Conservation (phyloP, 2,797 vertebrate genomes). For the Vultur gryphus region DNA sequence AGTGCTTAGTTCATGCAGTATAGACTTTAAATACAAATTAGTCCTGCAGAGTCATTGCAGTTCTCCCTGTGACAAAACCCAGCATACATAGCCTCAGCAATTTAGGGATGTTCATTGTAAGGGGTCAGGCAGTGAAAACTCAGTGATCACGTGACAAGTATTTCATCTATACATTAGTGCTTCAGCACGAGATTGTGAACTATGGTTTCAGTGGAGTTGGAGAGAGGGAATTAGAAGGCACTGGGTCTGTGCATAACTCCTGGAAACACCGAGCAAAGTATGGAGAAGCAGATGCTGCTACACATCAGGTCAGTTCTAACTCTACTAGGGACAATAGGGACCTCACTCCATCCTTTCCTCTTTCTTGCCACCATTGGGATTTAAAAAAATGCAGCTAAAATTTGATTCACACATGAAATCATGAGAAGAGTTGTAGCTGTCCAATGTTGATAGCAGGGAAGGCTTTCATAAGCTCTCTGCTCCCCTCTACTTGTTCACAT, state of each 20-base stretch:
- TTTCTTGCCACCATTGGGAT: not conserved
- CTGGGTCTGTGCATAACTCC: not conserved
- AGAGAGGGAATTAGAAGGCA: not conserved
- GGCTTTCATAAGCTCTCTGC: not conserved
- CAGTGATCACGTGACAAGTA: not conserved
- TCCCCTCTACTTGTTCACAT: not conserved
- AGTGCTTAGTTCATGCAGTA: not conserved
- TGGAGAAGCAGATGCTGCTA: not conserved
- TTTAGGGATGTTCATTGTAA: not conserved
- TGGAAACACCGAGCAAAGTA: not conserved
- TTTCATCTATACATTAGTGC: not conserved
- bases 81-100: not conserved
- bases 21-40: not conserved
- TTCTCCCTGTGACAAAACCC: not conserved
- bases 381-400: not conserved
- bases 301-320: not conserved
- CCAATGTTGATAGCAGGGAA: not conserved
- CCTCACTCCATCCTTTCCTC: not conserved
- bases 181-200: not conserved
- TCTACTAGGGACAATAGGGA: not conserved
- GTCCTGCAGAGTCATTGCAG: not conserved
- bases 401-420: not conserved
- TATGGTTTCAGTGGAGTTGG: not conserved
- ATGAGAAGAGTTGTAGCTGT: not conserved
- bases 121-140: not conserved